A percentile compares a stretch with the other conserved stretches of the same genome.
phyloP scores from a whole-genome alignment of 2,888 invertebrate species.

The Miltochrista miniata region DNA sequence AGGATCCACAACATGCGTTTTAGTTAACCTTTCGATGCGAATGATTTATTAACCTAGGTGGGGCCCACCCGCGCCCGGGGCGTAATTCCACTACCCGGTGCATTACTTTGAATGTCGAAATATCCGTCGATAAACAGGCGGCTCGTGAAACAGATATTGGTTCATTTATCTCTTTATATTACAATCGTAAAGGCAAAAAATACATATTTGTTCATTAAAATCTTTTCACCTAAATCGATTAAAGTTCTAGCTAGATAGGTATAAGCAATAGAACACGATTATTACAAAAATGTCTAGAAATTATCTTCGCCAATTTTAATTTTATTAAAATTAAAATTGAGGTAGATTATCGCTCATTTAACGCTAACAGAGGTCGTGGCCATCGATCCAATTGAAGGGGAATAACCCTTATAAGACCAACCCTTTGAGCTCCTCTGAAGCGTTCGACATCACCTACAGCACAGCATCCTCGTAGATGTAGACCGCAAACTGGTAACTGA shows the following conservation, averaged over 20 bases:
- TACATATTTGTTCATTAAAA: too few species aligned
- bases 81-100: slow-evolving; percentile 1
- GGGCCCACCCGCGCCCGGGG: neutral
- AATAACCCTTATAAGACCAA: slow-evolving; percentile 3
- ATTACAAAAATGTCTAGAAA: too few species aligned
- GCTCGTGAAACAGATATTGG: neutral
- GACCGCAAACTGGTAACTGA: slow-evolving; percentile 29
- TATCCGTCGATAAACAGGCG: slow-evolving; percentile 4
- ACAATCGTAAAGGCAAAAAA: neutral
- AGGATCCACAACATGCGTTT: slow-evolving; percentile 5
- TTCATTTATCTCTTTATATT: neutral
- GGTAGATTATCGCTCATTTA: too few species aligned
- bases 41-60: slow-evolving; percentile 30
- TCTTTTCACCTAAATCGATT: too few species aligned
- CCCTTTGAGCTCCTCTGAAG: slow-evolving; percentile 4
- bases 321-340: too few species aligned
- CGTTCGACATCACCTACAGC: too few species aligned
- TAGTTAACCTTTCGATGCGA: slow-evolving; percentile 26
- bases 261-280: too few species aligned
- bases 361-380: too few species aligned
- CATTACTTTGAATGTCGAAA: slow-evolving; percentile 27
- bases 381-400: too few species aligned
- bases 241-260: too few species aligned
- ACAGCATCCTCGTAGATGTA: slow-evolving; percentile 7
- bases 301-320: too few species aligned